Percentiles rank a stretch among this genome's conserved stretches.
Conservation (phyloP, 2,797 vertebrate species). For the Pterois miles region DNA sequence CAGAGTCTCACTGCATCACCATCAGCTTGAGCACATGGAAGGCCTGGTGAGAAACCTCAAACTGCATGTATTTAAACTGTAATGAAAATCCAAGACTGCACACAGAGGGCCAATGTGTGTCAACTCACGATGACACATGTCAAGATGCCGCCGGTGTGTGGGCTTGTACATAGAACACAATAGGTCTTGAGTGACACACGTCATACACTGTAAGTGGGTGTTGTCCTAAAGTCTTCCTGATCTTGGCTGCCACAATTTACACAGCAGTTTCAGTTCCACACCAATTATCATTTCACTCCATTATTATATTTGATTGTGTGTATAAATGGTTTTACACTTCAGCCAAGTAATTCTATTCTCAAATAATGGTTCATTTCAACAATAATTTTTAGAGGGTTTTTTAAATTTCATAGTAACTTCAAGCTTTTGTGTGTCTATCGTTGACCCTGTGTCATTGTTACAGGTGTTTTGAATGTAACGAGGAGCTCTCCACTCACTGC, state of each 20-base stretch:
- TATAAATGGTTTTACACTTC: not conserved
- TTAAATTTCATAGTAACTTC: not conserved
- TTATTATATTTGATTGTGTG: not conserved
- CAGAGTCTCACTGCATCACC: constrained; percentile 92
- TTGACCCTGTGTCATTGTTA: constrained; percentile 38
- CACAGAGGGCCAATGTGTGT: not conserved
- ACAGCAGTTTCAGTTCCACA: not conserved
- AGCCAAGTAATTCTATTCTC: not conserved
- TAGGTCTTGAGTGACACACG: not conserved
- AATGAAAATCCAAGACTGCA: not conserved
- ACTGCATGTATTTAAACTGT: constrained; percentile 7
- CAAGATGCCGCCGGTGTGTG: not conserved
- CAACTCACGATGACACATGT: not conserved
- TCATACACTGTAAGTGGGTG: not conserved
- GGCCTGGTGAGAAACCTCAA: constrained; percentile 88
- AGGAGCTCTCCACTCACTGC: constrained; percentile 95
- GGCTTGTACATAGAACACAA: constrained; percentile 1
- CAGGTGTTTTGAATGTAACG: constrained; percentile 99
- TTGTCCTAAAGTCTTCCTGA: not conserved
- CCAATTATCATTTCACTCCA: not conserved
- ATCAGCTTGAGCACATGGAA: constrained; percentile 94
- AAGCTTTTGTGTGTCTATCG: constrained; percentile 20
- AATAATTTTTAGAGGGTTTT: constrained; percentile 7
- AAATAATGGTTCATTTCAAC: constrained; percentile 14
- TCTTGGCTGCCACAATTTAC: not conserved